Conservation (phyloP, 2,888 invertebrate genomes). For the Spialia ferax region DNA sequence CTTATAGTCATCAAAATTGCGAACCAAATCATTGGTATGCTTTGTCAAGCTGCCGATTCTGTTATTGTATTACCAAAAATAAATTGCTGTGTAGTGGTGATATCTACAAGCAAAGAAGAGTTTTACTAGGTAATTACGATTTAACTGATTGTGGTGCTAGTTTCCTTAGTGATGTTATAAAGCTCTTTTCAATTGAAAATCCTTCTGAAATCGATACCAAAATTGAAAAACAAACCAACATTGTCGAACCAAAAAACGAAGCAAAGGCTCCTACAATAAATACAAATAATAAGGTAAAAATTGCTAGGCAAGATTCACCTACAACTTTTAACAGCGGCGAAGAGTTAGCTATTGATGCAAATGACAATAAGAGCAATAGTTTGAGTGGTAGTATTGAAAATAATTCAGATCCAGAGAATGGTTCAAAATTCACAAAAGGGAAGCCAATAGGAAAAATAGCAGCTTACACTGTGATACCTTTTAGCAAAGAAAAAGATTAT, state of each 20-base stretch:
- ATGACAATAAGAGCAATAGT: constrained; percentile 8
- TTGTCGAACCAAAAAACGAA: neutral
- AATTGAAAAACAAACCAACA: neutral
- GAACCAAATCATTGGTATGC: constrained; percentile 67
- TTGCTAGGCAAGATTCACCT: neutral
- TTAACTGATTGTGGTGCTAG: constrained; percentile 60
- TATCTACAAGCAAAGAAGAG: constrained; percentile 45
- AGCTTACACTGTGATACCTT: constrained; percentile 26
- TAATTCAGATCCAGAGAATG: constrained; percentile 1
- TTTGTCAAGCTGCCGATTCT: constrained; percentile 68
- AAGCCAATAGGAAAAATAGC: constrained; percentile 16
- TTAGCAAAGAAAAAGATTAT: constrained; percentile 4
- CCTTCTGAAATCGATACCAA: constrained; percentile 21
- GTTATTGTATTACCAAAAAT: constrained; percentile 64
- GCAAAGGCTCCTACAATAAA: neutral
- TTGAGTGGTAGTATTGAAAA: neutral
- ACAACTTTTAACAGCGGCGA: neutral
- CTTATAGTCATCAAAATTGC: constrained; percentile 57
- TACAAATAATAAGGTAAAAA: neutral
- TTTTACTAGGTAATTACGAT: constrained; percentile 59
- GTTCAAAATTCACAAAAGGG: neutral
- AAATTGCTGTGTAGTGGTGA: constrained; percentile 68
- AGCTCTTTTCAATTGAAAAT: constrained; percentile 40
- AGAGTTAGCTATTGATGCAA: constrained; percentile 39
- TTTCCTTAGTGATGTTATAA: constrained; percentile 42